Percentiles rank a stretch among this genome's conserved stretches.
These are phyloP conservation scores for Bradypodion ventrale DNA, from an alignment of 2,797 vertebrate genomes.

Conservation along the genomic window DNA sequence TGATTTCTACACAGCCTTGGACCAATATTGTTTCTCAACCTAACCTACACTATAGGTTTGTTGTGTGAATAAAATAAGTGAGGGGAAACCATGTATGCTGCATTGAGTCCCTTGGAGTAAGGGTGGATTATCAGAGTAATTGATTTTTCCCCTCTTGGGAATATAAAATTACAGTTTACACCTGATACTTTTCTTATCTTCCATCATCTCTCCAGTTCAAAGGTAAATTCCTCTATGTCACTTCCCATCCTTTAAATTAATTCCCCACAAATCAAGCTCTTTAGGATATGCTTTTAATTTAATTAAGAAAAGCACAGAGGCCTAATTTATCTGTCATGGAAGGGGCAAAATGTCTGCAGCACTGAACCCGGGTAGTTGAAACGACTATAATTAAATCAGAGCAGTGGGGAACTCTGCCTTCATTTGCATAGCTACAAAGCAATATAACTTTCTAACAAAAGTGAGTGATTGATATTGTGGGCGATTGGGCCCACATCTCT, in stretches of 20 bases:
- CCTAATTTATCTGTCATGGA: slow-evolving; percentile 20
- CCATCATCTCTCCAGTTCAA: neutral
- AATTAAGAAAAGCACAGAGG: neutral
- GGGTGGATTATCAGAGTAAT: neutral
- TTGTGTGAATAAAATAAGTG: neutral
- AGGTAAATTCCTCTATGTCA: neutral
- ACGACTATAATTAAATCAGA: slow-evolving; percentile 1
- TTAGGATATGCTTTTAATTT: neutral
- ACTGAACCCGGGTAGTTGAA: neutral
- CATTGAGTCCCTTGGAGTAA: neutral
- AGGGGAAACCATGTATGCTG: neutral
- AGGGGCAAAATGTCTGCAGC: slow-evolving; percentile 9
- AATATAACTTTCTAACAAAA: neutral
- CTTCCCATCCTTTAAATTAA: neutral
- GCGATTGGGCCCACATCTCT: neutral
- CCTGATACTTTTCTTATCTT: neutral
- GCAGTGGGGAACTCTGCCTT: slow-evolving; percentile 2
- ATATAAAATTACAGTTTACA: neutral
- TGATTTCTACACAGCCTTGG: neutral
- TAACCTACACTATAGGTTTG: neutral
- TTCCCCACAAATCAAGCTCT: neutral
- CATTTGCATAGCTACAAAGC: slow-evolving; percentile 14
- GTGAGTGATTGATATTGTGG: neutral
- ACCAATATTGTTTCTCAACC: neutral
- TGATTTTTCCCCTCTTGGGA: neutral